Percentiles rank a stretch among this genome's conserved stretches.
These are phyloP conservation scores for Cyanocitta stelleri DNA, from an alignment of 2,113 vertebrate genomes.

Conservation along the genomic window DNA sequence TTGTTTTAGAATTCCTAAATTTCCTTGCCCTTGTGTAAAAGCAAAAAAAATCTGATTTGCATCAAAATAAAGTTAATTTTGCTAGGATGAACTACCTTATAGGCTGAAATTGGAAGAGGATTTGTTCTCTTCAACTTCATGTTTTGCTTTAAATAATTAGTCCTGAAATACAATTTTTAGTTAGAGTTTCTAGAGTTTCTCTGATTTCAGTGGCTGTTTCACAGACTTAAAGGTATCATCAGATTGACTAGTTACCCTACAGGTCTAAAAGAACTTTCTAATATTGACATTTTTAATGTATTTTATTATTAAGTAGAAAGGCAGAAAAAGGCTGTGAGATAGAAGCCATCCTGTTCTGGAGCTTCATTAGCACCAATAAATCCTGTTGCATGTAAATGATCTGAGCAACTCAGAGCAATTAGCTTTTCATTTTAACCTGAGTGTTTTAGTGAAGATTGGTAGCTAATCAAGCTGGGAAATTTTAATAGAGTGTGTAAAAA, in stretches of 20 bases:
- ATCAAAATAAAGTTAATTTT: neutral
- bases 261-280: neutral
- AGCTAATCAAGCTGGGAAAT: conserved; percentile 67
- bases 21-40: neutral
- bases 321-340: neutral
- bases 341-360: conserved; percentile 6
- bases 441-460: conserved; percentile 55
- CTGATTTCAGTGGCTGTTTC: neutral
- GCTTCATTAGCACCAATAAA: conserved; percentile 59
- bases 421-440: conserved; percentile 65
- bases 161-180: neutral
- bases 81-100: neutral
- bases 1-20: neutral
- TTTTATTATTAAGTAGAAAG: conserved; percentile 24
- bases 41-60: neutral
- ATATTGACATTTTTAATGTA: neutral
- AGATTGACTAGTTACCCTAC: neutral
- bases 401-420: conserved; percentile 59
- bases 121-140: neutral
- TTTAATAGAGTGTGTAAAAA: conserved; percentile 56
- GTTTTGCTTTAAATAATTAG: neutral
- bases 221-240: neutral
- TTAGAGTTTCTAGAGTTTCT: neutral
- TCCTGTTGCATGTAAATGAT: conserved; percentile 51
- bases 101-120: neutral